phyloP scores from a whole-genome alignment of 2,888 invertebrate genomes.

The Keiferia lycopersicella region DNA sequence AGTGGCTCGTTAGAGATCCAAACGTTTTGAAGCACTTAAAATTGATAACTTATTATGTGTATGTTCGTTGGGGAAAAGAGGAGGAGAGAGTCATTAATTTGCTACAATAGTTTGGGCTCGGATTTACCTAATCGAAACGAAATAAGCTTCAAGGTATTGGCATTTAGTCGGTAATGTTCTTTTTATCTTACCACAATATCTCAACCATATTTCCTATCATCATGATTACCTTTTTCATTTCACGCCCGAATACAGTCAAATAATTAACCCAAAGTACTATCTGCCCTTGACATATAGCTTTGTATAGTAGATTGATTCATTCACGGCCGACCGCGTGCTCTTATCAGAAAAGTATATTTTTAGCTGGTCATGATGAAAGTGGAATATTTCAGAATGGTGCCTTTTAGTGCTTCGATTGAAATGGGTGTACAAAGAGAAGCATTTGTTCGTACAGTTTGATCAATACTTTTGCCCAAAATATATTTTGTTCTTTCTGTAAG shows the following conservation, averaged over 20 bases:
- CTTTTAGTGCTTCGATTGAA: not conserved
- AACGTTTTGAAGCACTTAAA: too few species aligned
- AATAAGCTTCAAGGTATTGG: too few species aligned
- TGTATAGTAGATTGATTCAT: constrained; percentile 3
- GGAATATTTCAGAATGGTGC: not conserved
- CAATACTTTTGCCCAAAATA: too few species aligned
- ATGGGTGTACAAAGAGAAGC: not conserved
- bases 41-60: too few species aligned
- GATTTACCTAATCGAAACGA: too few species aligned
- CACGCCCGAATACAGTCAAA: not conserved
- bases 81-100: too few species aligned
- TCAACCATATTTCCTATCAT: not conserved
- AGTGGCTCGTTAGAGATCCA: too few species aligned
- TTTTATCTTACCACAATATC: not conserved
- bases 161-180: too few species aligned
- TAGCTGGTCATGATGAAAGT: not conserved
- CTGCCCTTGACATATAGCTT: not conserved
- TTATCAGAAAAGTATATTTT: not conserved
- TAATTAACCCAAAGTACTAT: not conserved
- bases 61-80: too few species aligned
- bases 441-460: too few species aligned
- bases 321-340: not conserved
- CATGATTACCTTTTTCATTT: not conserved
- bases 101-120: too few species aligned
- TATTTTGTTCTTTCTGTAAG: too few species aligned